Evolutionary conservation across 2,888 invertebrate genomes (phyloP), one percentile per base, ranked within the genome.

Genomic region (Prosapia bicincta): DNA sequence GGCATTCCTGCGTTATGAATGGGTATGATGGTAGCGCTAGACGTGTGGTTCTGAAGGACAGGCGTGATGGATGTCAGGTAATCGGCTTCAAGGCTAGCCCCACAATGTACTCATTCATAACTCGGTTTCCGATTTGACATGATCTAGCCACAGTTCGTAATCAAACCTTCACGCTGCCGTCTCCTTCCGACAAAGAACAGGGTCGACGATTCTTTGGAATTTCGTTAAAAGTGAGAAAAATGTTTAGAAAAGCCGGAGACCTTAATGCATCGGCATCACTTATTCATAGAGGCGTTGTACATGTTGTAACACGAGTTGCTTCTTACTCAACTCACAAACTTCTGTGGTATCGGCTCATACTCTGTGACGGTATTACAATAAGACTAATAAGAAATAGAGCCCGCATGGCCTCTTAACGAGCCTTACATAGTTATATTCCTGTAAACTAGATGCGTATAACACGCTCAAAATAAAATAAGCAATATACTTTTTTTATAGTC

Each of bases 41-140:
- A 74, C 74, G 74, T 74, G 74, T 74, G 69, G 74, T 69, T 54
- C 15, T 74, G 74, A 74, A 74, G 74, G 74, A 74, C 74, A 74
- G 65, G 69, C 74, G 43, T 73, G 74, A 74, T 69, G 28, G 54
- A 24, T 23, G 26, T 1, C 92, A 98, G 98, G 95, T 97, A 85
- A 98, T 97, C 87, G 96, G 95, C 81, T 96, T 96, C 81, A 98
- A 98, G 87, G 97, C 97, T 79, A 98, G 98, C 86, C 91, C 98
- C 83, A 96, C 98, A 87, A 89, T 98, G 81, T 98, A 98, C 88
- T 71, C 71, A 75, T 71, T 75, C 74, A 74, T 74, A 74, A 74
- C 74, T 69, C 69, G 54, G 54, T 20, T 54, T 54, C 54, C 5
- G 54, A 54, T 54, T 54, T 54, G 74, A 74, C 74, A 69, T 74